Evolutionary conservation across 2,888 invertebrate genomes (phyloP).

Genomic region (Caenorhabditis doughertyi): DNA sequence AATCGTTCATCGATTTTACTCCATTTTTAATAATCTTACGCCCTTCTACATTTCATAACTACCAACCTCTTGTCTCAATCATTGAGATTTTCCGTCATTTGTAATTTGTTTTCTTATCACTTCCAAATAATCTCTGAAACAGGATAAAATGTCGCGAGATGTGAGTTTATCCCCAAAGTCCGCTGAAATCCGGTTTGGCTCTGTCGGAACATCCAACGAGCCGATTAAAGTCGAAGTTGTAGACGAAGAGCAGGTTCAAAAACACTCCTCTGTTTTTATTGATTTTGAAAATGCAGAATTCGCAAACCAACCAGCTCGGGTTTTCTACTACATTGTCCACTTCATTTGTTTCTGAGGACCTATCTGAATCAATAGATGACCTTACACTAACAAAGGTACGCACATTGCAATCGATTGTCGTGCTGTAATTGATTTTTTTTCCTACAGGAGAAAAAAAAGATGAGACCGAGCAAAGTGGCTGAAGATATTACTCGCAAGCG

Average conservation of each 20-base stretch:
- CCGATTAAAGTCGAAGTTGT: constrained; percentile 60
- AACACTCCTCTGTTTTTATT: too few species aligned
- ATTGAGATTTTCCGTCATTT: too few species aligned
- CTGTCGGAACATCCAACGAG: constrained; percentile 29
- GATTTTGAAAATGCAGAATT: constrained; percentile 10
- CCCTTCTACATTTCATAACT: too few species aligned
- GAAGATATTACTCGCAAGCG: constrained; percentile 66
- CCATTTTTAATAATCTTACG: too few species aligned
- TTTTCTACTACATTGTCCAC: constrained; percentile 54
- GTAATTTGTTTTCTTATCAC: neutral
- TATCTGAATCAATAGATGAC: constrained; percentile 50
- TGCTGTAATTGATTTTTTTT: neutral
- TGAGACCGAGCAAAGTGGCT: constrained; percentile 55
- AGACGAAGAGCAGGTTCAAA: constrained; percentile 45
- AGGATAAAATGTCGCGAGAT: constrained; percentile 48
- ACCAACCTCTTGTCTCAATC: too few species aligned
- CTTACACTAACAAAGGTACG: constrained; percentile 36
- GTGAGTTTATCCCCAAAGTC: constrained; percentile 62
- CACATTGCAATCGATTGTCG: neutral
- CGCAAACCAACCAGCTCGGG: constrained; percentile 30
- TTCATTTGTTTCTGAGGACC: constrained; percentile 58
- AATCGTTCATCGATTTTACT: too few species aligned
- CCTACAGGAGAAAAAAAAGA: constrained; percentile 44
- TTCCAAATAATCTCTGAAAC: neutral
- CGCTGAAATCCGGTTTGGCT: constrained; percentile 33